Evolutionary conservation across 2,113 vertebrate species (phyloP).

Genomic region (Empidonax traillii): DNA sequence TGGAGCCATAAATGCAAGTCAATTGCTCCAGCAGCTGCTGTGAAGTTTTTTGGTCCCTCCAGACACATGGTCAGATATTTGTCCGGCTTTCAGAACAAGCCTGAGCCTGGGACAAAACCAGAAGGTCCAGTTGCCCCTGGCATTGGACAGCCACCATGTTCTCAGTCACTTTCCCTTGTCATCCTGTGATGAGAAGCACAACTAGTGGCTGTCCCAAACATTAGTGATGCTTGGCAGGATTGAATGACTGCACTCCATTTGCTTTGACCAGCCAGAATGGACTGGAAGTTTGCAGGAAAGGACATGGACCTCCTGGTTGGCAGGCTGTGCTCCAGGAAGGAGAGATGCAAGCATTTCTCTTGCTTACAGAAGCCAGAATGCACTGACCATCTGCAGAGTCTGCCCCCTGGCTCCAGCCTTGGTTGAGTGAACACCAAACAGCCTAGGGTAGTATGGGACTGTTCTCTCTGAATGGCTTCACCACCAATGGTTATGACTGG

Average conservation of each 20-base stretch:
- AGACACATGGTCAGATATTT: neutral
- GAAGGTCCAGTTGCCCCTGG: neutral
- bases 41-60: neutral
- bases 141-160: neutral
- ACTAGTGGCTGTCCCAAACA: neutral
- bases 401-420: neutral
- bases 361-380: neutral
- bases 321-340: neutral
- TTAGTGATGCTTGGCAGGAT: neutral
- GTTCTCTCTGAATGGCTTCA: neutral
- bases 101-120: neutral
- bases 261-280: neutral
- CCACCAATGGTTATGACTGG: neutral
- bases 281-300: neutral
- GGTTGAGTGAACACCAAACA: neutral
- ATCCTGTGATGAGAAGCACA: neutral
- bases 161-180: neutral
- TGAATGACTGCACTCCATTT: neutral
- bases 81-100: neutral
- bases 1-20: neutral
- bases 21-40: neutral
- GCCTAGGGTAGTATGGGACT: neutral
- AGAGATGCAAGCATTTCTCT: neutral
- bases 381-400: neutral
- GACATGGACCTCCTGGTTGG: neutral